phyloP scores from a whole-genome alignment of 2,113 vertebrate species.

The Thermophis baileyi region DNA sequence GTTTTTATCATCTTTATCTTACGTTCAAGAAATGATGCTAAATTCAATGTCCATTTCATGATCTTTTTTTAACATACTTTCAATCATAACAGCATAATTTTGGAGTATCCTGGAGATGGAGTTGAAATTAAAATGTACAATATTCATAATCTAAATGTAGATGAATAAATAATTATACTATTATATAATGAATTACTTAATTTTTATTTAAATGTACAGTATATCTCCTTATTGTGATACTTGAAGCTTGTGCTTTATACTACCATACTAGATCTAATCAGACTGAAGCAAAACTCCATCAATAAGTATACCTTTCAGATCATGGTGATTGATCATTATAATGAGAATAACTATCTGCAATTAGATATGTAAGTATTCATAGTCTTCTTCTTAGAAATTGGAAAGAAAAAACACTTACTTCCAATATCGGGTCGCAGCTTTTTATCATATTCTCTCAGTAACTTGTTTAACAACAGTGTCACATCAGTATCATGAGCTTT shows the following conservation, averaged over 20 bases:
- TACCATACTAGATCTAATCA: neutral
- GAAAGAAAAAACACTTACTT: constrained; percentile 72
- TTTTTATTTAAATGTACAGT: neutral
- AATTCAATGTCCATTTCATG: neutral
- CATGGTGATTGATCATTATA: neutral
- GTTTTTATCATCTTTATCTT: neutral
- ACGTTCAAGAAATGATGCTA: neutral
- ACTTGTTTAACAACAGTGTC: constrained; percentile 89
- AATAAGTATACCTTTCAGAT: neutral
- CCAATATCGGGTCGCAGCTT: constrained; percentile 95
- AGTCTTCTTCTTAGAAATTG: constrained; percentile 6
- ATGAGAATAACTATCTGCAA: neutral
- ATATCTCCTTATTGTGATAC: neutral
- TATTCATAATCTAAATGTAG: neutral
- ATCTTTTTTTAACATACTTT: neutral
- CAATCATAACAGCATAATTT: neutral
- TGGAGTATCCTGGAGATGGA: neutral
- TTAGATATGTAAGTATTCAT: neutral
- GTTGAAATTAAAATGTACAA: neutral
- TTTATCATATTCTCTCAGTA: constrained; percentile 91
- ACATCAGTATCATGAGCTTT: constrained; percentile 85
- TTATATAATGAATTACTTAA: neutral
- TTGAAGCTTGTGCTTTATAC: neutral
- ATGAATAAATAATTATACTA: neutral
- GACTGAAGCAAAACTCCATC: neutral